These are phyloP conservation scores for Pedicia rivosa DNA, from an alignment of 2,888 invertebrate species.

Conservation along the genomic window DNA sequence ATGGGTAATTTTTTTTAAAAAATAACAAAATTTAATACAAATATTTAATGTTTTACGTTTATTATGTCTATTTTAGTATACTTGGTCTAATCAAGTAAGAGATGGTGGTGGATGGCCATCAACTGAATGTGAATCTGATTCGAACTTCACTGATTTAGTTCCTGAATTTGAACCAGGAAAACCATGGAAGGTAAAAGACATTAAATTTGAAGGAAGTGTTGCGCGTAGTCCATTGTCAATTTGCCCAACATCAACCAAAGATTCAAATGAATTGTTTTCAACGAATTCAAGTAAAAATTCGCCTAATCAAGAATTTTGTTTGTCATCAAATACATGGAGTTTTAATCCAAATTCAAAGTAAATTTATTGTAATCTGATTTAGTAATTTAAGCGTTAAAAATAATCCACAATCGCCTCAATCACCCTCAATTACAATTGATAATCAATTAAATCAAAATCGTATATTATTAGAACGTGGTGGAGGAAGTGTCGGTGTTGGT, in stretches of 20 bases:
- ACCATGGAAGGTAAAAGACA: conserved; percentile 97
- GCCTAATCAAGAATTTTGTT: conserved; percentile 48
- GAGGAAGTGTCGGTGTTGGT: conserved; percentile 17
- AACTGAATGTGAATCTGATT: conserved; percentile 41
- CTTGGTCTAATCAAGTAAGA: conserved; percentile 66
- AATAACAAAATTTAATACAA: conserved; percentile 6
- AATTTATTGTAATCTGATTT: too few species aligned
- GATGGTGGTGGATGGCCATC: conserved; percentile 64
- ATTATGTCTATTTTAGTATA: conserved; percentile 24
- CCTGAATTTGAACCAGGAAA: conserved; percentile 98
- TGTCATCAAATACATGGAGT: conserved; percentile 80
- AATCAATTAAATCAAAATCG: conserved; percentile 2
- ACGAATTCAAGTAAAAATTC: conserved; percentile 51
- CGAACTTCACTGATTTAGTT: conserved; percentile 70
- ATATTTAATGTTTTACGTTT: conserved; percentile 4
- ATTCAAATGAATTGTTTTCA: conserved; percentile 59
- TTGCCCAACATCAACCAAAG: conserved; percentile 62
- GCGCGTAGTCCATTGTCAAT: conserved; percentile 77
- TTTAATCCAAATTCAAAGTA: conserved; percentile 45
- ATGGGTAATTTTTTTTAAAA: conserved; percentile 33
- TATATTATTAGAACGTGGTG: neutral
- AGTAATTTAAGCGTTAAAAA: too few species aligned
- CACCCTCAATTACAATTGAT: conserved; percentile 1
- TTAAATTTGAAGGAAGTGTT: conserved; percentile 78
- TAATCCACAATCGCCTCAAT: conserved; percentile 3